Evolutionary conservation across 2,888 invertebrate genomes (phyloP).

Genomic region (Notodonta dromedarius): DNA sequence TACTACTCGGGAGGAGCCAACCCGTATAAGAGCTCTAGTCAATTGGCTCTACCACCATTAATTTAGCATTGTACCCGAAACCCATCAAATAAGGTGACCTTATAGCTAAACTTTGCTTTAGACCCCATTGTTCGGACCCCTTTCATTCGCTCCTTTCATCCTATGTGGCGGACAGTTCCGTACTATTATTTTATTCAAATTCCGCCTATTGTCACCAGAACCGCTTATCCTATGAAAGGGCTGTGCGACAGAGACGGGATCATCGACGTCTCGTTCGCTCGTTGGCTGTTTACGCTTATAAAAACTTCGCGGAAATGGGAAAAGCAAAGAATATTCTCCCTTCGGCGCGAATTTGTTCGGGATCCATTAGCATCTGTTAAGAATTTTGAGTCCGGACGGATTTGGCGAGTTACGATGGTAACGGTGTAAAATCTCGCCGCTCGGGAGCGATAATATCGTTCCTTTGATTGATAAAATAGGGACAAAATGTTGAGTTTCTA

Average conservation of each 20-base stretch:
- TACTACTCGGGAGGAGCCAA: no score
- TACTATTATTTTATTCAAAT: conserved; percentile 79
- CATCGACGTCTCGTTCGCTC: conserved; percentile 27
- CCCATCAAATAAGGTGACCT: conserved; percentile 58
- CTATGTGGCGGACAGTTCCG: conserved; percentile 58
- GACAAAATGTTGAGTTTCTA: neutral
- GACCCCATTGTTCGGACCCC: conserved; percentile 52
- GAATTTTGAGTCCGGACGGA: conserved; percentile 15
- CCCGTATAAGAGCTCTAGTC: no score
- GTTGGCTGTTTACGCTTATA: conserved; percentile 27
- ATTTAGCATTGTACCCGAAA: conserved; percentile 12
- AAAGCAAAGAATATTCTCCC: conserved; percentile 33
- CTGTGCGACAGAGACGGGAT: conserved; percentile 21
- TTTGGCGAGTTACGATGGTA: conserved; percentile 19
- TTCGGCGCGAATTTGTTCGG: conserved; percentile 16
- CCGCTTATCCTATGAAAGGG: conserved; percentile 49
- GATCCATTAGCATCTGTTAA: conserved; percentile 24
- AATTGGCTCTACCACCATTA: neutral
- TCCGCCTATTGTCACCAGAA: conserved; percentile 54
- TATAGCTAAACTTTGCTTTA: conserved; percentile 46
- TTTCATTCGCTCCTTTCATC: conserved; percentile 40
- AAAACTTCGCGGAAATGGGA: conserved; percentile 35
- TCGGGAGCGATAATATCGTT: neutral
- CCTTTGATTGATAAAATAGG: neutral
- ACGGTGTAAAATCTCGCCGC: conserved; percentile 3